These are phyloP conservation scores for Microctonus aethiopoides DNA, from an alignment of 2,888 invertebrate species.

Conservation along the genomic window DNA sequence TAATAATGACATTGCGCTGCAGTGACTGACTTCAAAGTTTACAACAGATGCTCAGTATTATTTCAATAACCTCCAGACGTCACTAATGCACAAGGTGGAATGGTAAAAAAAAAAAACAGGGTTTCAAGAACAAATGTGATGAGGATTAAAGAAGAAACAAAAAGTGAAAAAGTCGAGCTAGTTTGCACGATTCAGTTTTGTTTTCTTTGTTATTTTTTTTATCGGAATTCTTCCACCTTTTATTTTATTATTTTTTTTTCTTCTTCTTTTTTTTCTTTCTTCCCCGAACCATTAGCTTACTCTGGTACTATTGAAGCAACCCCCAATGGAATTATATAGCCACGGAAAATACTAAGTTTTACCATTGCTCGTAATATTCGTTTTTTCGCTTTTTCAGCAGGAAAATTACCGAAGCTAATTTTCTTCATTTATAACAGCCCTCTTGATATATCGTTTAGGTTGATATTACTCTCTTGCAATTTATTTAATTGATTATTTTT, in stretches of 20 bases:
- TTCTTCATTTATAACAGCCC: neutral
- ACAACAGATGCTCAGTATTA: neutral
- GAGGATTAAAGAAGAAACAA: neutral
- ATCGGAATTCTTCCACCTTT: too few relatives aligned
- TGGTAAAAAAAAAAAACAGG: neutral
- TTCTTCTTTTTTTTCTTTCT: neutral
- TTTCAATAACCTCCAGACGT: constrained; percentile 4
- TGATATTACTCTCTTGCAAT: neutral
- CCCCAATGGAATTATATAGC: constrained; percentile 3
- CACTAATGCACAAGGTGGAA: neutral
- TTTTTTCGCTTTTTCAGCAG: neutral
- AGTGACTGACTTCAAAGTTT: neutral
- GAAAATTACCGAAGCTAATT: neutral
- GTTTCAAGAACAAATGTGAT: neutral
- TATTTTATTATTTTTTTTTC: neutral
- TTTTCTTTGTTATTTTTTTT: neutral
- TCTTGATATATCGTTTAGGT: neutral
- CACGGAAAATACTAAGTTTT: constrained; percentile 19
- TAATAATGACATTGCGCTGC: neutral
- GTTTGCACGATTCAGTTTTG: too few relatives aligned
- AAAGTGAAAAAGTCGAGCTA: neutral
- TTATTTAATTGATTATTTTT: too few relatives aligned
- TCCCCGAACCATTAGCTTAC: neutral
- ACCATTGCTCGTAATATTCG: constrained; percentile 4
- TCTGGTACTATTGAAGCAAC: neutral